Evolutionary conservation across 2,113 vertebrate species (phyloP), one percentile per base, ranked within the genome.

Genomic region (Bubo blakistoni): DNA sequence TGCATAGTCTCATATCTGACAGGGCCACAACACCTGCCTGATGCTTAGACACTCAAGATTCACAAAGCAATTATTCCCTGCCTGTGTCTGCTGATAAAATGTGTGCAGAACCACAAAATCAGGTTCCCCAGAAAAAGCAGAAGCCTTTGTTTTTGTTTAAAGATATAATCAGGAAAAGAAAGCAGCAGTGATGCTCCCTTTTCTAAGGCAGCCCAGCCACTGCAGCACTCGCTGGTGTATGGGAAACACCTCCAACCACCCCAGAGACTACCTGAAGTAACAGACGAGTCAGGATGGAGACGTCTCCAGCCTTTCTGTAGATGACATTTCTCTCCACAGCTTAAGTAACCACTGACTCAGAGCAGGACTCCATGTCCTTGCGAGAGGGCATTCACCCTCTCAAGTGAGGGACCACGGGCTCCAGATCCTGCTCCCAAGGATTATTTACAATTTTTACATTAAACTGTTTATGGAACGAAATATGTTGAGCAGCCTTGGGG

Each of bases 211-310:
- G 57, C 6, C 8, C 49, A 61, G 40, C 9, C 30, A 57, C 13
- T 40, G 52, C 18, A 52, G 20, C 49, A 30, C 29, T 52, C 0
- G 0, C 1, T 10, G 2, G 10, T 21, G 16, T 20, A 16, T 6
- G 3, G 59, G 21, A 26, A 88, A 73, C 67, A 51, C 10, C 57
- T 73, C 11, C 2, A 2, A 77, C n/a, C 22, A 26, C 10, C 5
- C 27, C 40, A 26, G 42, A 54, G 52, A 42, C 40, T 26, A 24
- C 44, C 30, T 2, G 0, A 83, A 86, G 26, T 13, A 51, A 66
- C 40, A 36, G 18, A 61, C 2, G 1, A 85, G 57, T 51, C n/a
- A 70, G 46, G 80, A 84, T 34, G 26, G 47, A 94, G 86, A 55
- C 24, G 47, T 66, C 24, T 76, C 19, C 61, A 89, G 52, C 27